Evolutionary conservation across 2,113 vertebrate species (phyloP), one percentile per base, ranked within the genome.

Genomic region (Pangasianodon gigas): DNA sequence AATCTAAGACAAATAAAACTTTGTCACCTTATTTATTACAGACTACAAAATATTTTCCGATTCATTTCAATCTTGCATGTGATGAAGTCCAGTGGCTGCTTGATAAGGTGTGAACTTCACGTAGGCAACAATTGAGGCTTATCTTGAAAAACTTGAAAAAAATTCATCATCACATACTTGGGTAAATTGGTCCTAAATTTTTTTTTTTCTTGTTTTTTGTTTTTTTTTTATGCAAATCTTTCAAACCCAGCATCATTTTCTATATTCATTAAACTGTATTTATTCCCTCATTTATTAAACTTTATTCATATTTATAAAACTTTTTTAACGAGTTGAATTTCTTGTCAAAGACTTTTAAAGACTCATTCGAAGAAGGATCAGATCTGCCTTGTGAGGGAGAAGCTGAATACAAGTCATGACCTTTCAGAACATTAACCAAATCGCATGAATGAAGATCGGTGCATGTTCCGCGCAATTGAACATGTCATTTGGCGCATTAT

Each of bases 401-500:
- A 60, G 32, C 32, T 0, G 82, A 75, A 46, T 58, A 84, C 41
- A 48, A 85, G 67, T 41, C 56, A 16, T 41, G 69, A 74, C 41
- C 82, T 85, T n/a, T 32, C 1, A 7, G 82, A 74, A 41, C 81
- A 89, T 89, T 85, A 85, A 89, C 69, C 52, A 26, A 79, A 89
- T 77, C 29, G 56, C 56, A n/a, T 4, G 83, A 79, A 29, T 9
- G 83, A 65, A 65, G 84, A 85, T 88, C 62, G 51, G 65, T 32
- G 44, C 56, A 62, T 80, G 56, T 88, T 77, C 62, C 54, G 9
- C 71, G 32, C 83, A 88, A 85, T 88, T 85, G 83, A 85, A 85
- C 82, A 24, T 52, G 56, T 88, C 90, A 74, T 88, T 80, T 81
- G 82, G 81, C 8, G 41, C 81, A 69, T 85, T 85, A 90, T 85